Base-by-base conservation (phyloP, 1,140 invertebrate genomes). In the Pseudomyrmex pallidus region DNA sequence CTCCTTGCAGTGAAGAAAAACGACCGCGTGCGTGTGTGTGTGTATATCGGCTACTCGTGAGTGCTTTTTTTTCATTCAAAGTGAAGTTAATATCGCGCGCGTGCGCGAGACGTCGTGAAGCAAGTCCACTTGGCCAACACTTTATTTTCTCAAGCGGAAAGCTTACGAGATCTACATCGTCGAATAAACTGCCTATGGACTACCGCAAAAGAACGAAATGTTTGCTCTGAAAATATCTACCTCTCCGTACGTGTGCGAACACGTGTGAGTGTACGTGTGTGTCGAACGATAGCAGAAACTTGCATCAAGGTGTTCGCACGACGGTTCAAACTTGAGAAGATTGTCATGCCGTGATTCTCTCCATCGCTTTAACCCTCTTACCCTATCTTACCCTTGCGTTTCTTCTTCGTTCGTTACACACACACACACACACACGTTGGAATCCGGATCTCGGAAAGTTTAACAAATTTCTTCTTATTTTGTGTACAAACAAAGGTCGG, bases 221-320 rank as follows among this genome's bases (percentile, higher is more conserved):
- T 87, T 86, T 87, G 66, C 84, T 86, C 52, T 64, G 77, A 74
- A 86, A 83, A 87, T 86, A 87, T 83, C 84, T 59, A 57, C 22
- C 46, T 44, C 61, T 44, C 22, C 63, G 17, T 70, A 15, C 63
- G 17, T 70, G 12, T 67, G 68, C 56, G 70, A 64, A n/a, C 50
- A 4, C 44, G 46, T 44, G 63, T 73, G 5, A 5, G 13, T 48
- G 73, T 52, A 10, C 25, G 20, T 54, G 44, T 35, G 50, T 59
- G 73, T 82, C n/a, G 70, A 63, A 74, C 48, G 70, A 63, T 63
- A 74, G 78, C 57, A 46, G 46, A 82, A 82, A 82, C 68, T 82
- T 57, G 57, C 35, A 57, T 82, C 78, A 82, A 82, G 78, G 70
- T 82, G 70, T 48, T 74, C 64, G 25, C 50, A 20, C 74, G n/a